Conservation (phyloP, 2,797 vertebrate genomes). For the Tokudaia tokunoshimensis region DNA sequence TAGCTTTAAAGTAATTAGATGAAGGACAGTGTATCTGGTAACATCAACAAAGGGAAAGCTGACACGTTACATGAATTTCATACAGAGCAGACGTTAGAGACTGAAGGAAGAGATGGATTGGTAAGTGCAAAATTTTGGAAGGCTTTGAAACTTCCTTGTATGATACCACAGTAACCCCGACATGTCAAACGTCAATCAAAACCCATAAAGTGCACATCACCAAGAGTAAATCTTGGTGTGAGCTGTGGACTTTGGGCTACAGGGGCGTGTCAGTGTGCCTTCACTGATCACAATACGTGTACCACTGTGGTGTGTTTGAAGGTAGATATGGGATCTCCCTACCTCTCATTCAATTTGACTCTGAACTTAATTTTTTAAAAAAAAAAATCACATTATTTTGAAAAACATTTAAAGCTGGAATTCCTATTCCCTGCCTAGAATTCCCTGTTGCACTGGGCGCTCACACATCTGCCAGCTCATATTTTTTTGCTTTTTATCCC, state of each 20-base stretch:
- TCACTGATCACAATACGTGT: not conserved
- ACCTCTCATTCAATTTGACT: not conserved
- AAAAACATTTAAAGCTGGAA: not conserved
- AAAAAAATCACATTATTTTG: not conserved
- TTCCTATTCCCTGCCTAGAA: not conserved
- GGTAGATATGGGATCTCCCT: not conserved
- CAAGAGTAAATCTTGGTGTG: not conserved
- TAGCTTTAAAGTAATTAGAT: constrained; percentile 14
- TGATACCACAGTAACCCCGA: not conserved
- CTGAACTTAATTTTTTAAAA: not conserved
- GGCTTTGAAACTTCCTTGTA: not conserved
- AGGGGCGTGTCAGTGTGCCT: not conserved
- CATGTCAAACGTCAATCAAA: not conserved
- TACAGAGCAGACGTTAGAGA: not conserved
- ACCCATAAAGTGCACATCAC: not conserved
- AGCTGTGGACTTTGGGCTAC: not conserved
- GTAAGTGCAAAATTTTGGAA: not conserved
- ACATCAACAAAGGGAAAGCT: not conserved
- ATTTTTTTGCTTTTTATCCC: not conserved
- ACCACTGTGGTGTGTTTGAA: too few species aligned
- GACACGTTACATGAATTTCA: not conserved
- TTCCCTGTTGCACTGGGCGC: not conserved
- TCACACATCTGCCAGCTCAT: not conserved
- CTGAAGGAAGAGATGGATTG: not conserved
- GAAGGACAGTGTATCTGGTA: not conserved